Percentiles rank a stretch among this genome's conserved stretches.
Evolutionary conservation across 2,113 vertebrate genomes (phyloP).

Genomic region (Zosterops borbonicus): DNA sequence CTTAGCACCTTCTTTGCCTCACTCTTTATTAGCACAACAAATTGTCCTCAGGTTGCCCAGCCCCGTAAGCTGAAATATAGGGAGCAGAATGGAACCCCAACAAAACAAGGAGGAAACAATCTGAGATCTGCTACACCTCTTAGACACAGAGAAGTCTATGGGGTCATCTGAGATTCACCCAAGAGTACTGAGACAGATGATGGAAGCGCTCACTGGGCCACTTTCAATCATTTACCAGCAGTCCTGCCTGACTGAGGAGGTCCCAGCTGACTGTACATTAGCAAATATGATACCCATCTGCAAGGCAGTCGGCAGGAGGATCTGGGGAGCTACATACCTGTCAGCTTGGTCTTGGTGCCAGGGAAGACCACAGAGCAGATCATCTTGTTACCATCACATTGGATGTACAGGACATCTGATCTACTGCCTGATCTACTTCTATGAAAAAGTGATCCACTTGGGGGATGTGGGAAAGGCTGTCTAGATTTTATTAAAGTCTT

Average conservation of each 20-base stretch:
- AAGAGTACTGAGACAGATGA: background rate
- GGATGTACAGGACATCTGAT: background rate
- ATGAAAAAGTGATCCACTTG: background rate
- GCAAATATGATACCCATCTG: background rate
- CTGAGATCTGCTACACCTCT: accelerated
- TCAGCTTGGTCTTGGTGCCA: accelerated
- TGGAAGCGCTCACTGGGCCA: background rate
- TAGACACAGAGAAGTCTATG: background rate
- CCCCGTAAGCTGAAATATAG: accelerated
- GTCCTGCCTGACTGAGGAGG: background rate
- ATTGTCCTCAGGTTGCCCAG: background rate
- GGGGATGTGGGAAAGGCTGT: background rate
- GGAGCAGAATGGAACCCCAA: background rate
- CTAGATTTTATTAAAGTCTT: background rate
- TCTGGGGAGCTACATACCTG: background rate
- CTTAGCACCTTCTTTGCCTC: background rate
- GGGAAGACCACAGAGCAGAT: background rate
- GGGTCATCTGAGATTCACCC: background rate
- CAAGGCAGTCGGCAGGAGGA: background rate
- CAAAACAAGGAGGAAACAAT: background rate
- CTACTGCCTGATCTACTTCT: background rate
- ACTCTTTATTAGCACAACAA: background rate
- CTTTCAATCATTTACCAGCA: background rate
- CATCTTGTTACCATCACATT: background rate
- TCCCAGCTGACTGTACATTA: background rate